Percentiles rank a stretch among this genome's conserved stretches.
Evolutionary conservation across 2,888 invertebrate species (phyloP).

Genomic region (Calameuta idolon): DNA sequence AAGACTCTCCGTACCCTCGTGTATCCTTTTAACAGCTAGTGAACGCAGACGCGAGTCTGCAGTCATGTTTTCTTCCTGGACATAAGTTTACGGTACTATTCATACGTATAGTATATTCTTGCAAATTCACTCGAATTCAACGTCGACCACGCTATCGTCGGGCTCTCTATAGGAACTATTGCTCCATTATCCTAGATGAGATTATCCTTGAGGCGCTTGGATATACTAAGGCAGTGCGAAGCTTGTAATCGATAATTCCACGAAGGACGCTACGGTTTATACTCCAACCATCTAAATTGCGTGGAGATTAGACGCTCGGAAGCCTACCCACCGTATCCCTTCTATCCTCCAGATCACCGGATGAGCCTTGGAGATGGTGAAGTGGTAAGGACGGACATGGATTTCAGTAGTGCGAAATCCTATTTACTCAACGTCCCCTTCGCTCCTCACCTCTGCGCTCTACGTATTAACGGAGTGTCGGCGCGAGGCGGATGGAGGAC

Average conservation of each 20-base stretch:
- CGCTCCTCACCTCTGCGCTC: neutral
- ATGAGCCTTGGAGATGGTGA: slow-evolving; percentile 1
- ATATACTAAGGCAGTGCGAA: slow-evolving; percentile 11
- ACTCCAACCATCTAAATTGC: slow-evolving; percentile 53
- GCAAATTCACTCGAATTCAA: neutral
- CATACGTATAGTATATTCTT: neutral
- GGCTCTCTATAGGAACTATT: neutral
- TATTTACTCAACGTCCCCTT: neutral
- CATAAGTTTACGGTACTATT: neutral
- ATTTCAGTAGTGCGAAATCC: neutral
- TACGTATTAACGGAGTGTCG: slow-evolving; percentile 3
- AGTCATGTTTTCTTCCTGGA: neutral
- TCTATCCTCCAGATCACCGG: slow-evolving; percentile 6
- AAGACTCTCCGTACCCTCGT: neutral
- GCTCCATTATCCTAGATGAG: neutral
- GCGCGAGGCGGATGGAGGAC: slow-evolving; percentile 16
- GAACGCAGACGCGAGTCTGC: neutral
- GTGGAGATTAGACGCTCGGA: slow-evolving; percentile 55
- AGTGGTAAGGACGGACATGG: neutral
- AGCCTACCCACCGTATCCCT: slow-evolving; percentile 37
- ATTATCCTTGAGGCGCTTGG: neutral
- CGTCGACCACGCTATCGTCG: neutral
- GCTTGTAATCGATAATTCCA: slow-evolving; percentile 53
- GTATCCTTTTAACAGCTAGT: neutral
- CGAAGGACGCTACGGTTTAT: neutral